A percentile compares a stretch with the other conserved stretches of the same genome.
phyloP scores from a whole-genome alignment of 2,888 invertebrate species.

The Empis stercorea region DNA sequence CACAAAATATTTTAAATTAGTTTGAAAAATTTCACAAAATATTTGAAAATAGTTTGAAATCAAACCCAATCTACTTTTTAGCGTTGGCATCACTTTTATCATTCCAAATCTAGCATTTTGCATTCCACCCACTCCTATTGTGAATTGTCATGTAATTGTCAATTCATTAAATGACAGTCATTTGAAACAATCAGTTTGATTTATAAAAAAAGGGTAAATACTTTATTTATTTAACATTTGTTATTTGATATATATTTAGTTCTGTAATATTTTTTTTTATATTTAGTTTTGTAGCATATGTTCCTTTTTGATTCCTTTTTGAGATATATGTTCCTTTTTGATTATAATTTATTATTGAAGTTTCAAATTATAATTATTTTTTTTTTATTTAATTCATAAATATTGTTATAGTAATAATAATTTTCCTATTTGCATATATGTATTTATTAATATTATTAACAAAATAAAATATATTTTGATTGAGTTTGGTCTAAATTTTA shows the following conservation, averaged over 20 bases:
- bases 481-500: neutral
- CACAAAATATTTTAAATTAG: too few relatives aligned
- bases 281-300: too few relatives aligned
- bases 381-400: neutral
- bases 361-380: neutral
- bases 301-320: too few relatives aligned
- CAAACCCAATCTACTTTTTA: neutral
- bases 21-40: too few relatives aligned
- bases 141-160: neutral
- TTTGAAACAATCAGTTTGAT: neutral
- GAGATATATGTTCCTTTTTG: neutral
- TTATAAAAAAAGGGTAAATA: neutral
- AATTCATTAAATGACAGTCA: neutral
- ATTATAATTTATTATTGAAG: neutral
- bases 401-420: neutral
- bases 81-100: neutral
- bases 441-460: neutral
- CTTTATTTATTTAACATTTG: neutral
- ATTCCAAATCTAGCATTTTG: neutral
- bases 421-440: neutral
- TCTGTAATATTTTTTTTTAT: neutral
- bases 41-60: too few relatives aligned
- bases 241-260: neutral
- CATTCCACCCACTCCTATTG: neutral
- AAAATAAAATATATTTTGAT: neutral